Evolutionary conservation across 2,888 invertebrate genomes (phyloP), one percentile per base, ranked within the genome.

Genomic region (Cephus rjabovi): DNA sequence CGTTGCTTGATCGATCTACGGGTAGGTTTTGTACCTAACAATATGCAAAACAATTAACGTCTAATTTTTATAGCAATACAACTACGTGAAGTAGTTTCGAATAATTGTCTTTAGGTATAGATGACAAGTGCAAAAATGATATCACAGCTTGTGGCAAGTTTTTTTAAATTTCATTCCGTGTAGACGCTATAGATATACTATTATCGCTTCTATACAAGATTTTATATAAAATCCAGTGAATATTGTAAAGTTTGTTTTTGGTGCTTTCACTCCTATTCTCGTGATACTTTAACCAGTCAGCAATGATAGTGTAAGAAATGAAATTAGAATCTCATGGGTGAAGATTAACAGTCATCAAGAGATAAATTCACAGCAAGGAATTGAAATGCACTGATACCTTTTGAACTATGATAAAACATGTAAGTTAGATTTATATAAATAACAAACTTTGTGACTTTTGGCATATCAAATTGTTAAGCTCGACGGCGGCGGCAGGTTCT

Each of bases 11-110:
- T 75, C 56, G 68, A 34, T 76, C 73, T 79, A 81, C 31, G 75
- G 56, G 77, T 34, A 75, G 75, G 79, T 81, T 70, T 82, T 76
- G 83, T 84, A 82, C 83, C 82, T 83, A 79, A 81, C 37, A 74
- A 79, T 68, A 34, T 35, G 56, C 56, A 9, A 40, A 40, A 40
- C 23, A 23, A 56, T 9, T 71, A 71, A 71, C 30, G 30, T n/a
- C 33, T 23, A 31, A 71, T 71, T 34, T 34, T 71, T 33, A 34
- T 15, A 71, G 31, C 31, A 31, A 33, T 71, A 34, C 71, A 15
- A 34, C 34, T 71, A 34, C 71, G 12, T 6, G 71, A 71, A 12
- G 34, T 56, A 56, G 56, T 56, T 56, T 56, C 56, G 23, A 23
- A 23, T 56, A 23, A 56, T 23, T 56, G 9, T 56, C 56, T 56